Evolutionary conservation across 2,797 vertebrate species (phyloP).

Genomic region (Chelonia mydas): DNA sequence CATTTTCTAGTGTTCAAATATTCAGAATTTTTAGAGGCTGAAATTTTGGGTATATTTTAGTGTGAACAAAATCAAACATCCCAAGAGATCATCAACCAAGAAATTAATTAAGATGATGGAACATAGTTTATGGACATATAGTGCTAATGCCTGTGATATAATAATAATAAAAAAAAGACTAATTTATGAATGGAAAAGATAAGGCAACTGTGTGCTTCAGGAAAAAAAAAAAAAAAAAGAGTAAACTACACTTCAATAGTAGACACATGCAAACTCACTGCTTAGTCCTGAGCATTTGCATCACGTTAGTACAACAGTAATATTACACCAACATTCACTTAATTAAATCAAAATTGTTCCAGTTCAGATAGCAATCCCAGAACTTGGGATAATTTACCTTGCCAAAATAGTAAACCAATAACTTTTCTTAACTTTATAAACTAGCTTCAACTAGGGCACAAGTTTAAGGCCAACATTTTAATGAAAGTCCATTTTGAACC

Average conservation of each 20-base stretch:
- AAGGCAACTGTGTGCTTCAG: not conserved
- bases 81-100: not conserved
- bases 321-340: not conserved
- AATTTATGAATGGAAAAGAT: not conserved
- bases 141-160: not conserved
- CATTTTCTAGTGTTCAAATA: not conserved
- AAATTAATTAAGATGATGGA: not conserved
- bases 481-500: not conserved
- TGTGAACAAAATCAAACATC: not conserved
- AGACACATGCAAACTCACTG: not conserved
- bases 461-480: not conserved
- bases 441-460: not conserved
- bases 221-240: too few species aligned
- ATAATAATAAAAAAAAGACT: not conserved
- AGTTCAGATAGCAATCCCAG: not conserved
- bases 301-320: not conserved
- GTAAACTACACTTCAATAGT: not conserved
- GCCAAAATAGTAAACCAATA: not conserved
- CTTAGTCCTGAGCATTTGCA: not conserved
- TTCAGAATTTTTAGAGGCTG: not conserved
- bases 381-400: not conserved
- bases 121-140: not conserved
- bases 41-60: not conserved
- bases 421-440: not conserved
- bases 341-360: not conserved